Evolutionary conservation across 2,888 invertebrate species (phyloP), one percentile per base, ranked within the genome.

Genomic region (Dorcus hopei): DNA sequence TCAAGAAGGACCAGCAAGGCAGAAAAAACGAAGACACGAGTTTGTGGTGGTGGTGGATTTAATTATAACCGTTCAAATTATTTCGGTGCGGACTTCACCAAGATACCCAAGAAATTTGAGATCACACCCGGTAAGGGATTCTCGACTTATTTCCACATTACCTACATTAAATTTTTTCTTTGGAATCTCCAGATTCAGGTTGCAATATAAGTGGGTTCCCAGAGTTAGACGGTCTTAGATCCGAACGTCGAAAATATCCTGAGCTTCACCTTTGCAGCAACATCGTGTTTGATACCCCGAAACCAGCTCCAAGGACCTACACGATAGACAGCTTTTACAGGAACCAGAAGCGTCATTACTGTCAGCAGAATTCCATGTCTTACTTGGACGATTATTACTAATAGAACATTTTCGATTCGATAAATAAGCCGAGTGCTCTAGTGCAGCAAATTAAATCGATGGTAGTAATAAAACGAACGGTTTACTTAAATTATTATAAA

Each of bases 381-480:
- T 56, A 56, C 45, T 50, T 56, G 11, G 50, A 43, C 14, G 56
- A 56, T 43, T 56, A 56, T 43, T 50, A 50, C 38, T 56, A 39
- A 14, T 1, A n/a, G n/a, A 14, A 50, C 26, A 14, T 14, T 14
- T 14, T 14, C 14, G 1, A 14, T 14, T 14, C 14, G 14, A 14
- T 14, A 14, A 14, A 14, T 14, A 14, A 14, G 14, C 14, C 14
- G 1, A 14, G 14, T 14, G 14, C 14, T 14, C 14, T 14, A 14
- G 14, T 14, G 14, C 14, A 14, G 14, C 1, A 1, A 14, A 14
- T 14, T 14, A 14, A 14, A 14, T 14, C 14, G 1, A 14, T n/a
- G n/a, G n/a, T 14, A 14, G 14, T 14, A 14, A 14, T 14, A 6
- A 33, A 33, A 33, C 26, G 26, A 33, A 33, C 26, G 26, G 26